Percentiles rank a stretch among this genome's conserved stretches.
Evolutionary conservation across 2,888 invertebrate genomes (phyloP).

Genomic region (Adelognathus sp.): DNA sequence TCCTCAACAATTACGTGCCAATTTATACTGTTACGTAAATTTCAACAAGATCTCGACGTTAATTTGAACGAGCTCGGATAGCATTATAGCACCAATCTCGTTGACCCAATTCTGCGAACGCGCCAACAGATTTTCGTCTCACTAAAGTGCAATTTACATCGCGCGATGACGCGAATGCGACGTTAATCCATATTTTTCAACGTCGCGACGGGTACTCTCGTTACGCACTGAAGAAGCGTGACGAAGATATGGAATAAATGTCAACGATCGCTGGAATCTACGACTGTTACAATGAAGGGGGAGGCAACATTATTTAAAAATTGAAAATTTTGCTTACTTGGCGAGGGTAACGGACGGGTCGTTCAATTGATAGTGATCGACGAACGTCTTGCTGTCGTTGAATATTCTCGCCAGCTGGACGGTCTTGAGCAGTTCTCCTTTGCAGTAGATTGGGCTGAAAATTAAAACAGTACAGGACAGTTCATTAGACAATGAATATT

Average conservation of each 20-base stretch:
- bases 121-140: background rate
- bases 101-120: background rate
- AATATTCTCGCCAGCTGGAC: constrained; percentile 73
- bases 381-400: constrained; percentile 78
- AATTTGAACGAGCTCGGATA: background rate
- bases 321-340: constrained; percentile 70
- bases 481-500: too few species aligned
- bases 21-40: background rate
- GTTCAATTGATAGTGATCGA: constrained; percentile 74
- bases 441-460: constrained; percentile 77
- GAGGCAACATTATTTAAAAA: too few species aligned
- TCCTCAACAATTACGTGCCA: too few species aligned
- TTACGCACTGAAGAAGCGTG: background rate
- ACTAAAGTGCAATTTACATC: constrained; percentile 14
- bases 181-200: constrained; percentile 25
- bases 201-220: background rate
- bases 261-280: background rate
- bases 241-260: background rate
- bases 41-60: background rate
- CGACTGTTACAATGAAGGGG: background rate
- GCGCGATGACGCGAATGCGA: background rate
- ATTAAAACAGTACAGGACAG: constrained; percentile 30
- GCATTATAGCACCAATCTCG: background rate
- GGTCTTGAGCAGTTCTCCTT: constrained; percentile 72
- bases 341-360: constrained; percentile 73